These are phyloP conservation scores for Geophilus truncorum DNA, from an alignment of 2,888 invertebrate genomes.

Conservation along the genomic window DNA sequence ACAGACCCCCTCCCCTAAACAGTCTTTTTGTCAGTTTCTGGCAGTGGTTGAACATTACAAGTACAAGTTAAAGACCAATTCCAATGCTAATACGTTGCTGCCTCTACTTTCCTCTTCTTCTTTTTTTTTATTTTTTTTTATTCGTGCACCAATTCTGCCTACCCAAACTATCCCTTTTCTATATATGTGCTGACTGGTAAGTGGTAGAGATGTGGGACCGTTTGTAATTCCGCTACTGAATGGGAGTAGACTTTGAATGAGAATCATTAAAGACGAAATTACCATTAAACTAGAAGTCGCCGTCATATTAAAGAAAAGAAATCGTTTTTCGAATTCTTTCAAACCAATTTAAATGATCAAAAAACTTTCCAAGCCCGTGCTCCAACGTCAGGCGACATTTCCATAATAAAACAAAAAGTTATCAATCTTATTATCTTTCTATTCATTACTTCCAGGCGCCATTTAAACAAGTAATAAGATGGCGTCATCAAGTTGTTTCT, in stretches of 20 bases:
- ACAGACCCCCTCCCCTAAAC: background rate
- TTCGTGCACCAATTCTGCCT: background rate
- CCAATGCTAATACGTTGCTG: background rate
- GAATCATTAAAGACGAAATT: constrained; percentile 24
- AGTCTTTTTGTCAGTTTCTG: constrained; percentile 3
- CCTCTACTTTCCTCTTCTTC: background rate
- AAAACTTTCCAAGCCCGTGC: constrained; percentile 1
- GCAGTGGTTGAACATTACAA: constrained; percentile 9
- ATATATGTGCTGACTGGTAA: constrained; percentile 11
- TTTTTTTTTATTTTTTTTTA: background rate
- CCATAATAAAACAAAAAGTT: background rate
- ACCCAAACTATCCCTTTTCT: constrained; percentile 1
- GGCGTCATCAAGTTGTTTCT: too few relatives aligned
- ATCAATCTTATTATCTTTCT: background rate
- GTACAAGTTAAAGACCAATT: constrained; percentile 21
- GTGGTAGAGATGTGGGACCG: constrained; percentile 4
- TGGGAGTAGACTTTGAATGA: constrained; percentile 27
- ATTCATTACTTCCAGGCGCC: background rate
- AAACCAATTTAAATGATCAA: constrained; percentile 13
- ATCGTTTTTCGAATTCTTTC: constrained; percentile 7
- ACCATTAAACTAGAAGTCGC: constrained; percentile 15
- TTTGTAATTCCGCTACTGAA: constrained; percentile 14
- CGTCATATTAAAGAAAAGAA: constrained; percentile 10
- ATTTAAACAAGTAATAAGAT: too few relatives aligned
- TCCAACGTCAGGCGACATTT: too few relatives aligned